Evolutionary conservation across 2,888 invertebrate genomes (phyloP).

Genomic region (Caenorhabditis virilis): DNA sequence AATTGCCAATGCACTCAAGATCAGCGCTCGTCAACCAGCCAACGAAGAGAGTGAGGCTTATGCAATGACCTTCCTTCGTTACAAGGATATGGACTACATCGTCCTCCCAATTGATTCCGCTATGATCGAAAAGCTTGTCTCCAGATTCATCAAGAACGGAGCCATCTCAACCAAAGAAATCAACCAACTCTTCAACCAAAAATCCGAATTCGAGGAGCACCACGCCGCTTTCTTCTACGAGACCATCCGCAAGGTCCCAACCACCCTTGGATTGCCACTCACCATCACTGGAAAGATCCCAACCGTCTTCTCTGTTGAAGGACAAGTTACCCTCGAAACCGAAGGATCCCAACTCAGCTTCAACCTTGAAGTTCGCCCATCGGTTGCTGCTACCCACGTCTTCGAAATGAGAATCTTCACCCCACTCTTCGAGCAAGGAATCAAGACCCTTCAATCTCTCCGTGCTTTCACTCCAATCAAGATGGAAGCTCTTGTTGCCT

Average conservation of each 20-base stretch:
- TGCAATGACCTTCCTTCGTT: slow-evolving; percentile 48
- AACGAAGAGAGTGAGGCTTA: slow-evolving; percentile 27
- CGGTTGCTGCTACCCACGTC: slow-evolving; percentile 46
- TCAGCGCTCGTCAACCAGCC: slow-evolving; percentile 36
- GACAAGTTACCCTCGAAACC: slow-evolving; percentile 25
- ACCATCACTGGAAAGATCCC: slow-evolving; percentile 44
- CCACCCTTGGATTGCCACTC: slow-evolving; percentile 59
- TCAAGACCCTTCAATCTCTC: slow-evolving; percentile 49
- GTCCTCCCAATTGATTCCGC: slow-evolving; percentile 57
- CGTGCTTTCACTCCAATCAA: slow-evolving; percentile 55
- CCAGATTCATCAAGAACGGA: slow-evolving; percentile 38
- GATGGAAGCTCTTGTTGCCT: slow-evolving; percentile 23
- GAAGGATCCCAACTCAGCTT: slow-evolving; percentile 26
- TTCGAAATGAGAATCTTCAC: slow-evolving; percentile 46
- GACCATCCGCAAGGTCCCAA: slow-evolving; percentile 50
- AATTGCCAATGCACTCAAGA: slow-evolving; percentile 53
- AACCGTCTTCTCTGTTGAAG: slow-evolving; percentile 40
- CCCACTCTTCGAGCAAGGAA: slow-evolving; percentile 56
- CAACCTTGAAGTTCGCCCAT: slow-evolving; percentile 39
- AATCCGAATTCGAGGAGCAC: neutral
- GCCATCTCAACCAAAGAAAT: slow-evolving; percentile 19
- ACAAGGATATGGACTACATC: slow-evolving; percentile 59
- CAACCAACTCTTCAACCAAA: neutral
- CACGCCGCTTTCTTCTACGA: slow-evolving; percentile 9
- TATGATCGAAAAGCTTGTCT: slow-evolving; percentile 34